These are phyloP conservation scores for Aspidiotus rigidus DNA, from an alignment of 2,888 invertebrate species.

Conservation along the genomic window DNA sequence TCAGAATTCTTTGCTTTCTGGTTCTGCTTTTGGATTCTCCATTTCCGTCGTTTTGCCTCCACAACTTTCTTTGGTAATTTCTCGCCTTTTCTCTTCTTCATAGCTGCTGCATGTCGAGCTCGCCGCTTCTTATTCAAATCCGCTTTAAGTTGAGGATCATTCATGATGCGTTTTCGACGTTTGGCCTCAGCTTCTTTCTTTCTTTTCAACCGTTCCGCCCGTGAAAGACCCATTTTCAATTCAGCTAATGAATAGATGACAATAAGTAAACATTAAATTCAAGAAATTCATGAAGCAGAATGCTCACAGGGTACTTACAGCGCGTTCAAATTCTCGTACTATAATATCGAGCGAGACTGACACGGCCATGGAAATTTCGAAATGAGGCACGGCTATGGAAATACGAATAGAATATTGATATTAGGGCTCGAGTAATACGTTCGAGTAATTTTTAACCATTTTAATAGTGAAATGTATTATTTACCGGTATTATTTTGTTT, in stretches of 20 bases:
- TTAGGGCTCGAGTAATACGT: too few species aligned
- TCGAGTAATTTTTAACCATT: too few species aligned
- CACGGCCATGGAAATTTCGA: too few species aligned
- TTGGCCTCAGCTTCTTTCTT: neutral
- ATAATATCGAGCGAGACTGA: too few species aligned
- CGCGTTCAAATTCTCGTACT: too few species aligned
- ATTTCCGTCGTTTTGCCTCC: neutral
- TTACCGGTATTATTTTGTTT: too few species aligned
- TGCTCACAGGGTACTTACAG: too few species aligned
- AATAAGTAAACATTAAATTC: too few species aligned
- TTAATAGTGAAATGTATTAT: too few species aligned
- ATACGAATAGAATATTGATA: too few species aligned
- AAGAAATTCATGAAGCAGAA: too few species aligned
- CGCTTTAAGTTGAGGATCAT: neutral
- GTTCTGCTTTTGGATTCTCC: neutral
- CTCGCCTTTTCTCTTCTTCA: neutral
- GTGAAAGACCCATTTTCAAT: neutral
- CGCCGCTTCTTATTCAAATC: neutral
- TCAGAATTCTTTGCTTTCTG: neutral
- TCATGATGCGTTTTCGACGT: neutral
- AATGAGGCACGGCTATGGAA: too few species aligned
- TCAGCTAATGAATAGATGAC: neutral
- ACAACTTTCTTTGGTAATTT: neutral
- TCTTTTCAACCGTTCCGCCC: neutral
- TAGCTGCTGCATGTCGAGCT: neutral